Conservation (phyloP, 2,888 invertebrate species). For the Monoplex corrugatus region DNA sequence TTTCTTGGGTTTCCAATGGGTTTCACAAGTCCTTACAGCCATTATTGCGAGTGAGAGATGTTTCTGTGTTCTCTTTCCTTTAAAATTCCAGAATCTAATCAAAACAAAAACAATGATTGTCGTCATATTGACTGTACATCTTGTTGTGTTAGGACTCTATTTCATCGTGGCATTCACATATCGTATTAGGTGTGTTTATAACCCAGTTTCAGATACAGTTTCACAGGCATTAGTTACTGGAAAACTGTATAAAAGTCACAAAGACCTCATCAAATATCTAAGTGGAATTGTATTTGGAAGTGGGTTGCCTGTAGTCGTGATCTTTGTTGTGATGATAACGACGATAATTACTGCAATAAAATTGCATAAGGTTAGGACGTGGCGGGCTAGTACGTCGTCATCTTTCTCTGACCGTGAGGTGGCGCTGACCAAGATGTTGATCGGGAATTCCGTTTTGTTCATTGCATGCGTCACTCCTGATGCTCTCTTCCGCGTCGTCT, state of each 20-base stretch:
- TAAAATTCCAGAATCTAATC: neutral
- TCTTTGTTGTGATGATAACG: neutral
- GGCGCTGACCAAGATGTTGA: constrained; percentile 19
- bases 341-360: neutral
- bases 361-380: neutral
- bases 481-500: neutral
- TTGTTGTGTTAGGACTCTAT: neutral
- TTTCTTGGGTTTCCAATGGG: neutral
- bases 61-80: neutral
- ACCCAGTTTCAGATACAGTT: neutral
- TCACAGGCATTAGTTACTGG: no score
- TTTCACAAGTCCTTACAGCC: neutral
- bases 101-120: neutral
- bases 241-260: neutral
- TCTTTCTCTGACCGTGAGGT: neutral
- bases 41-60: neutral
- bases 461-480: neutral
- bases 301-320: neutral
- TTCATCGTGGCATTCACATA: neutral
- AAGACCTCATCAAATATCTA: neutral
- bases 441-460: neutral
- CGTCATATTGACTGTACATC: neutral
- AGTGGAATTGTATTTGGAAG: neutral
- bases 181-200: neutral
- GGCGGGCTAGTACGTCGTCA: neutral